Base-by-base conservation (phyloP, 2,113 vertebrate genomes). In the Hemicordylus capensis region DNA sequence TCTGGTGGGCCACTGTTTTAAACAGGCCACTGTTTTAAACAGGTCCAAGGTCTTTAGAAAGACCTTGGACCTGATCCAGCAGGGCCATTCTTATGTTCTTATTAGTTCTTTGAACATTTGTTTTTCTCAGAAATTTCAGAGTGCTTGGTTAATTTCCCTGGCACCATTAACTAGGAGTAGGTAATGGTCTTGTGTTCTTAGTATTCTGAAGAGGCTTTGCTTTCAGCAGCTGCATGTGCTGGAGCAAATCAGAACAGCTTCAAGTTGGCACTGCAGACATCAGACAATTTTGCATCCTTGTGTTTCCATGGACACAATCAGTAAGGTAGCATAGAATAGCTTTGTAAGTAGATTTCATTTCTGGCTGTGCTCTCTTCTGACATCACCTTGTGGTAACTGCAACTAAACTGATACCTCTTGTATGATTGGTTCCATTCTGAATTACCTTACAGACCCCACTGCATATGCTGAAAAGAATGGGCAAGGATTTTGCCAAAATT, bases 251-350 rank as follows among this genome's bases (percentile, higher is more conserved):
- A 86, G 64, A 93, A 84, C 63, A 76, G 22, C 64, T 90, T 92
- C 66, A 89, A 91, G 51, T 63, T 72, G 89, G 58, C 82, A 84
- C 59, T 64, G 83, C 90, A 76, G 76, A 64, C 70, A 89, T 89
- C 70, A 85, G 24, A 89, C 84, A 84, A 85, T 2, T 88, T 87
- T 89, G 44, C 42, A 61, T 78, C 44, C 79, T 37, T 0, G 1
- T 72, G 84, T 91, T 91, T 93, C 91, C 84, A 90, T 93, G 85
- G 91, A 85, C 88, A 89, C 88, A 87, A 66, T 72, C 78, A 79
- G 20, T 20, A 54, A 92, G 39, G 80, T 86, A 81, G 51, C 8
- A 31, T 80, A 58, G 81, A 93, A 85, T 31, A 54, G n/a, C 66
- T 94, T 83, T 82, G 78, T 66, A 86, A 91, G 59, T 12, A 1